Base-by-base conservation (phyloP, 2,797 vertebrate species). In the Malurus splendens region DNA sequence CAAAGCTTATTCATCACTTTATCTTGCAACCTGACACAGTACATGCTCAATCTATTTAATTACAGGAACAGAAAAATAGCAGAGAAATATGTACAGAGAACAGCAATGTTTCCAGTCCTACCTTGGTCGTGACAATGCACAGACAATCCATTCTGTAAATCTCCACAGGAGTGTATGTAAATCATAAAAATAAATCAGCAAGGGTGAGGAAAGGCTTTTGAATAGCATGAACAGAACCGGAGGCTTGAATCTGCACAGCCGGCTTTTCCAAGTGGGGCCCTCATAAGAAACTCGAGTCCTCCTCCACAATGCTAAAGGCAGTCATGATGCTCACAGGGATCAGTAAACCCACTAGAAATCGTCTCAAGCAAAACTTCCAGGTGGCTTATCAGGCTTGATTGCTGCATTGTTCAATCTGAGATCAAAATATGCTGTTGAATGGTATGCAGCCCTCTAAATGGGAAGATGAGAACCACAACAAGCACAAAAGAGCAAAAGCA, bases 51-150 rank as follows among this genome's bases (percentile, higher is more conserved):
- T 91, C 90, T 90, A 86, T 94, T 96, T 95, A 95, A 97, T 96
- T 93, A 93, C 90, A 95, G 92, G 81, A 95, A 93, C 41, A 73
- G 90, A 95, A 96, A 94, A 95, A 89, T 57, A 92, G 94, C 38
- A 95, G 95, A 92, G 91, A 96, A 95, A 95, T 92, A 94, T 94
- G 94, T 80, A 95, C 86, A 93, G 48, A 94, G 87, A 94, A 91
- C 94, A 94, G 95, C 92, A 93, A 94, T 73, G 86, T 87, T 96
- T 96, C 91, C 93, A 88, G 91, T 92, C 98, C 98, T 99, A 99
- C 98, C 98, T 99, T 99, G 93, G 98, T 99, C 94, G 98, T 99
- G 97, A 99, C 98, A 98, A 99, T 99, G 97, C 98, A 99, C 97
- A 99, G 98, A 97, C 98, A 99, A 97, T 99, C 98, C 98, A 99